Base-by-base conservation (phyloP, 2,113 vertebrate genomes). In the Myxocyprinus asiaticus region DNA sequence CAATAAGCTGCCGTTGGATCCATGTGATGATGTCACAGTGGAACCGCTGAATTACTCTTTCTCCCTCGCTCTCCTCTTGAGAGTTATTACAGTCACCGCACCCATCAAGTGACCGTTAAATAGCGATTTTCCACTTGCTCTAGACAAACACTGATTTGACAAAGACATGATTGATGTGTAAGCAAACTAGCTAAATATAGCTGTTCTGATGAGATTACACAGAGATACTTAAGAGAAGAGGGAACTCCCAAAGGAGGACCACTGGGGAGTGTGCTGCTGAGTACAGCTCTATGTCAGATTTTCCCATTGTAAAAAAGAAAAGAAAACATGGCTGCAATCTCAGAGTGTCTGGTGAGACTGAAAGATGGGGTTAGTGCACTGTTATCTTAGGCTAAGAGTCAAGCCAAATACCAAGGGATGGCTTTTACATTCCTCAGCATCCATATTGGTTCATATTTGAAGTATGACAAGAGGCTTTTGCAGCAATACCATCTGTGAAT, bases 141-240 rank as follows among this genome's bases (percentile, higher is more conserved):
- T 74, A 82, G 79, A 85, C 70, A 88, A 83, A 86, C 77, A 82
- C 12, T 5, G 3, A 51, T 14, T 55, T 77, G 53, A 74, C 79
- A 68, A 62, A 70, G 5, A 58, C 80, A 80, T 65, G 68, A 68
- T 67, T 80, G 50, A 82, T 84, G 86, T 69, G 71, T 79, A 83
- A 79, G 72, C 67, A 79, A 11, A n/a, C 9, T 2, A n/a, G 68
- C 69, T 88, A 84, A 83, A 86, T 85, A 85, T 84, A 87, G 62
- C 43, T 10, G 10, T 62, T 76, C n/a, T 70, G 53, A 88, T 87
- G 76, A 77, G 79, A 80, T 67, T 69, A 82, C 53, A 48, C 17
- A 61, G 22, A 62, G 14, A 73, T 67, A 67, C 63, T 45, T 42
- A 45, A 85, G 76, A 83, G 48, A 79, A 59, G 50, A 70, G 76